Conservation (phyloP, 2,888 invertebrate genomes). For the Hofmannophila pseudospretella region DNA sequence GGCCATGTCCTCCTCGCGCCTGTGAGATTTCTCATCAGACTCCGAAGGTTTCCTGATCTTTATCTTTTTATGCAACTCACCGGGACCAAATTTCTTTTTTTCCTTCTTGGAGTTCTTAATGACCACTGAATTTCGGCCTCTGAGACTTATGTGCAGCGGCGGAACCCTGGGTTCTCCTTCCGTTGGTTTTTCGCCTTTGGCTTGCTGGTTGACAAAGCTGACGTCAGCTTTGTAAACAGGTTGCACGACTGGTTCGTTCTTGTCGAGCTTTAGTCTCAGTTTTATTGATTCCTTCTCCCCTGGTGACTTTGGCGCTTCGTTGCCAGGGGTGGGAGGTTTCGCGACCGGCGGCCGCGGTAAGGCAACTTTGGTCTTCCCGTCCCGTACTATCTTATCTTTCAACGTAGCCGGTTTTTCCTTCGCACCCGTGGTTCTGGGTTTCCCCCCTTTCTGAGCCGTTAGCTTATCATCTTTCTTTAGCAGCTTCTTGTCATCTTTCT, state of each 20-base stretch:
- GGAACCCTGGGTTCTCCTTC: conserved; percentile 89
- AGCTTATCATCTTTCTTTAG: conserved; percentile 48
- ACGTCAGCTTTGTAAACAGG: conserved; percentile 90
- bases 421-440: conserved; percentile 49
- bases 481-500: conserved; percentile 35
- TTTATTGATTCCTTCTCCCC: conserved; percentile 86
- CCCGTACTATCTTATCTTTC: conserved; percentile 61
- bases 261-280: conserved; percentile 88
- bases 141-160: conserved; percentile 90
- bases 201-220: conserved; percentile 80
- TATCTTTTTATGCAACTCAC: conserved; percentile 74
- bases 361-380: conserved; percentile 63
- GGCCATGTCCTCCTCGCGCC: conserved; percentile 50
- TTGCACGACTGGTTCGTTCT: conserved; percentile 86
- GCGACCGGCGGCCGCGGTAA: conserved; percentile 46
- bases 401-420: conserved; percentile 63
- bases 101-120: conserved; percentile 87
- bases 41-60: conserved; percentile 67
- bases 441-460: conserved; percentile 55
- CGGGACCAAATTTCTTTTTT: conserved; percentile 74
- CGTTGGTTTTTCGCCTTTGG: conserved; percentile 63
- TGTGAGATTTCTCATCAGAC: conserved; percentile 52
- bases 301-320: conserved; percentile 54
- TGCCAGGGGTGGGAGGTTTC: conserved; percentile 33
- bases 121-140: conserved; percentile 90